Evolutionary conservation across 2,113 vertebrate genomes (phyloP).

Genomic region (Rutilus rutilus): DNA sequence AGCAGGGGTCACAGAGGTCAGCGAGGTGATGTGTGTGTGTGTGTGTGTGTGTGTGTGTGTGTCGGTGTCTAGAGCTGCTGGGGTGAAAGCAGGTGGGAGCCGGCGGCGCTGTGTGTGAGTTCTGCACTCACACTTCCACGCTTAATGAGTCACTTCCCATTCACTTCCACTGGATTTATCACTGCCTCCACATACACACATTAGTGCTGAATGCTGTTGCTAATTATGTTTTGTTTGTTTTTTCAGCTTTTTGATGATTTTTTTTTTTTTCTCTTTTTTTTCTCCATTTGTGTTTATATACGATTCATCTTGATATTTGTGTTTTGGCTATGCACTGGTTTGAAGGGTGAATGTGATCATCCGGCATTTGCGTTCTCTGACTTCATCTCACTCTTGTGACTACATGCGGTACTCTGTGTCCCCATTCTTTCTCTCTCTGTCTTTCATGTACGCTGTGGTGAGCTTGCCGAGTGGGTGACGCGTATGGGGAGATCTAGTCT

Average conservation of each 20-base stretch:
- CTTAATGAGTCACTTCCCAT: constrained; percentile 34
- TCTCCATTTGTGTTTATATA: background rate
- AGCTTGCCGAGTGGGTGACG: constrained; percentile 46
- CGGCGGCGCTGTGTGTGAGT: background rate
- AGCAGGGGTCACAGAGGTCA: background rate
- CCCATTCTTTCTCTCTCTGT: background rate
- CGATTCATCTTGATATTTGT: background rate
- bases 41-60: background rate
- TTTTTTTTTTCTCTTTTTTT: background rate
- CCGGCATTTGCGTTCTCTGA: background rate
- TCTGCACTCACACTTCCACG: constrained; percentile 28
- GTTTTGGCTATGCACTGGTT: background rate
- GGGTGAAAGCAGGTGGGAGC: constrained; percentile 27
- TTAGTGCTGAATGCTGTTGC: background rate
- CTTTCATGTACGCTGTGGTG: constrained; percentile 2
- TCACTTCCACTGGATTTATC: constrained; percentile 4
- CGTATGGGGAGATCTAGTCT: constrained; percentile 36
- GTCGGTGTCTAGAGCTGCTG: background rate
- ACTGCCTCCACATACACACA: constrained; percentile 33
- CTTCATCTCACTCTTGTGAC: background rate
- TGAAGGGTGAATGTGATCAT: background rate
- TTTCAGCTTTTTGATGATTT: too few relatives aligned
- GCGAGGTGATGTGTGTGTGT: background rate
- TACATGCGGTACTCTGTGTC: constrained; percentile 9
- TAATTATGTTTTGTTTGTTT: too few relatives aligned